Evolutionary conservation across 2,797 vertebrate genomes (phyloP), one percentile per base, ranked within the genome.

Genomic region (Hyperoplus immaculatus): DNA sequence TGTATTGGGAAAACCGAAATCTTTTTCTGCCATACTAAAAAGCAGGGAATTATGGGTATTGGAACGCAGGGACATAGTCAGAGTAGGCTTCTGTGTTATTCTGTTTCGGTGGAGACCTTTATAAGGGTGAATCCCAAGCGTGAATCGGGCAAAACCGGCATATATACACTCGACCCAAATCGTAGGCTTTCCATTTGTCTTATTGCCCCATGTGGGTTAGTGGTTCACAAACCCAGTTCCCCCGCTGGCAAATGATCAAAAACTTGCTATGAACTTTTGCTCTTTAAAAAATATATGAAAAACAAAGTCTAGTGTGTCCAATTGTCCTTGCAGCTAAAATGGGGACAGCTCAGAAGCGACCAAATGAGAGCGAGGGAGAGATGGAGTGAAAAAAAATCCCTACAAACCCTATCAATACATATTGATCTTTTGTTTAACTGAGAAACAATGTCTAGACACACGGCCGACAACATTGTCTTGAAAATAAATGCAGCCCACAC

Each of bases 381-480:
- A 29, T 29, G 29, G 29, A 29, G 29, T 29, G 29, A 29, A 21
- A 11, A 42, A 60, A 78, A 83, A 60, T 69, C 62, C 14, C 57
- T n/a, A 64, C 12, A 15, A 79, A 59, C 4, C 41, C 60, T 70
- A 88, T 93, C 88, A 83, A 93, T 94, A 91, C 16, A 18, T 88
- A 94, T 92, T 5, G 92, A 93, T 89, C 63, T 78, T 73, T 82
- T 83, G 80, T 85, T 88, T 87, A 58, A 66, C 78, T 61, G 75
- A 78, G 81, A 72, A 90, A 81, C 69, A 67, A n/a, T 10, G 88
- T 92, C 90, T 92, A 91, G 90, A 94, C 92, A 74, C 60, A 15
- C 18, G 9, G 85, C 59, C 18, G 9, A 84, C 59, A 49, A 66
- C 73, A 50, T 53, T 75, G 75, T 88, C 75, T 86, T 80, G 69